These are phyloP conservation scores for Neuroscelio doddi DNA, from an alignment of 2,888 invertebrate species.

Conservation along the genomic window DNA sequence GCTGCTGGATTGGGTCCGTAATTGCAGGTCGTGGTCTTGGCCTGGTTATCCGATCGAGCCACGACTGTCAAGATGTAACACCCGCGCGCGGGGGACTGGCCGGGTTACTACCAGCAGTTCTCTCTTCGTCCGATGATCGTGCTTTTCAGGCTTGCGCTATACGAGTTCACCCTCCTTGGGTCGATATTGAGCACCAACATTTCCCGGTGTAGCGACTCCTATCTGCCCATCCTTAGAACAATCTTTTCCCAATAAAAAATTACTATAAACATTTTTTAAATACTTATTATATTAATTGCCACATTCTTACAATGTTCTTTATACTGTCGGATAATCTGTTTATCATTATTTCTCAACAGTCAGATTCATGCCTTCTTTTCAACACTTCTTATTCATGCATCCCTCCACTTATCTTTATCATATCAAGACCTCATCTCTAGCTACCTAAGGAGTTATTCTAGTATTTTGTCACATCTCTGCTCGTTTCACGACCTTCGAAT, in stretches of 20 bases:
- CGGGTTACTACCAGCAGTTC: constrained; percentile 67
- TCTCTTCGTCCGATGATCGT: constrained; percentile 51
- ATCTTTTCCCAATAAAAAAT: constrained; percentile 4
- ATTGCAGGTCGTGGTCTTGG: constrained; percentile 33
- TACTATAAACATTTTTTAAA: no score
- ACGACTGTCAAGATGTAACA: constrained; percentile 60
- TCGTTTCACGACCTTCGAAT: no score
- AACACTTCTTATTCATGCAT: no score
- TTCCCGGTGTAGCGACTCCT: constrained; percentile 52
- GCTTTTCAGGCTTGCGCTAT: constrained; percentile 69
- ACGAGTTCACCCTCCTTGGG: constrained; percentile 68
- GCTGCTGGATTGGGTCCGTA: constrained; percentile 25
- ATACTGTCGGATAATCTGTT: no score
- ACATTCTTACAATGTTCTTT: no score
- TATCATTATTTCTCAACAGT: no score
- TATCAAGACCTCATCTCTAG: no score
- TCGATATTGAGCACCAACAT: constrained; percentile 67
- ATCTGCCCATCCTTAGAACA: constrained; percentile 35
- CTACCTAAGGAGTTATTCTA: no score
- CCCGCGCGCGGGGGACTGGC: constrained; percentile 70
- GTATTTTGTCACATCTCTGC: no score
- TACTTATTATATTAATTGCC: no score
- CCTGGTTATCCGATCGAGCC: constrained; percentile 25
- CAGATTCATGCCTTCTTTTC: no score
- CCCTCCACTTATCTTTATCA: no score